Evolutionary conservation across 2,797 vertebrate genomes (phyloP).

Genomic region (Argentina silus): DNA sequence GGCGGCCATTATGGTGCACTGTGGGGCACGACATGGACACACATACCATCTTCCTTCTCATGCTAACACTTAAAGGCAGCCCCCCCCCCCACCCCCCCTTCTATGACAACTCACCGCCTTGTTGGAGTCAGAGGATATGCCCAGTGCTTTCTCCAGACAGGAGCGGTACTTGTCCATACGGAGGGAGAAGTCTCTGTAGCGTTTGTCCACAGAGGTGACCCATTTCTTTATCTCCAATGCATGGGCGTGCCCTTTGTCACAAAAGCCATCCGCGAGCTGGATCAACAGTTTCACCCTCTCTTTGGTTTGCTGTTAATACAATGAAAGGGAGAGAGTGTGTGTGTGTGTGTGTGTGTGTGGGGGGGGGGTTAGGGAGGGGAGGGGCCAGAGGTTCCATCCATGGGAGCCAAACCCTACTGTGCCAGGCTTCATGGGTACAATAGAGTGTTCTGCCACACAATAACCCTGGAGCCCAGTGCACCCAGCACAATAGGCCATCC

Average conservation of each 20-base stretch:
- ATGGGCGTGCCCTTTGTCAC: slow-evolving; percentile 98
- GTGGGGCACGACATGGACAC: slow-evolving; percentile 5
- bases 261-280: slow-evolving; percentile 98
- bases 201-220: slow-evolving; percentile 96
- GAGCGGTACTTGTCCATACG: slow-evolving; percentile 99
- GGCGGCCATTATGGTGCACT: not conserved
- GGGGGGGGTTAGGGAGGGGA: slow-evolving; percentile 26
- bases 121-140: slow-evolving; percentile 97
- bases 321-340: slow-evolving; percentile 26
- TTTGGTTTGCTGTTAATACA: slow-evolving; percentile 93
- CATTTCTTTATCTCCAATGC: slow-evolving; percentile 98
- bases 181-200: slow-evolving; percentile 97
- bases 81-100: too few species aligned
- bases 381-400: slow-evolving; percentile 23
- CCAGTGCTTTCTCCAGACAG: slow-evolving; percentile 95
- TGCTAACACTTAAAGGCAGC: not conserved
- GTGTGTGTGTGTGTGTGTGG: not conserved
- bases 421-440: slow-evolving; percentile 58
- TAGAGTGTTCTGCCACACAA: slow-evolving; percentile 64
- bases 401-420: not conserved
- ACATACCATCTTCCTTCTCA: not conserved
- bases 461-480: slow-evolving; percentile 68
- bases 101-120: slow-evolving; percentile 84
- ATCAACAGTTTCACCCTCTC: slow-evolving; percentile 98
- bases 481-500: slow-evolving; percentile 58